Percentiles rank a stretch among this genome's conserved stretches.
phyloP scores from a whole-genome alignment of 2,888 invertebrate genomes.

The Pyrrhosoma nymphula region DNA sequence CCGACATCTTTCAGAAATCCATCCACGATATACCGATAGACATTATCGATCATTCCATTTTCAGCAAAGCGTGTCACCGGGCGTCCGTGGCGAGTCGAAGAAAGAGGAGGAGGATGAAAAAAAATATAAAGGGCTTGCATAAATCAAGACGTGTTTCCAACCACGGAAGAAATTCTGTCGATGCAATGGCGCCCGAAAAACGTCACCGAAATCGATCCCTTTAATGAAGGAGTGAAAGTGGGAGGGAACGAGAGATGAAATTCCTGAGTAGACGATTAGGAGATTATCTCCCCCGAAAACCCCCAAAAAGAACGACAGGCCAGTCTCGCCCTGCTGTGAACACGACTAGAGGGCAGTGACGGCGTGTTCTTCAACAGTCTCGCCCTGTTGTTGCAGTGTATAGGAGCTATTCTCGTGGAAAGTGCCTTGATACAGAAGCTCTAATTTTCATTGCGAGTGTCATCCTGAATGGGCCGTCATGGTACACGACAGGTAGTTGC shows the following conservation, averaged over 20 bases:
- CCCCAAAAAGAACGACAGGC: neutral
- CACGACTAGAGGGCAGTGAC: too few species aligned
- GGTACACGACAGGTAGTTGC: too few species aligned
- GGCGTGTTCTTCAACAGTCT: too few species aligned
- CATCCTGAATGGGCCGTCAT: too few species aligned
- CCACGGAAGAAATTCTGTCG: slow-evolving; percentile 47
- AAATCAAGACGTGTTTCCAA: slow-evolving; percentile 53
- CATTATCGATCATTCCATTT: slow-evolving; percentile 54
- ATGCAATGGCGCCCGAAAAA: slow-evolving; percentile 46
- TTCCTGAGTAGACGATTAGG: neutral
- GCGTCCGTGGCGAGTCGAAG: slow-evolving; percentile 69
- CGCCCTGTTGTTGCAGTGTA: neutral
- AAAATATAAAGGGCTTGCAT: neutral
- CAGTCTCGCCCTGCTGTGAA: neutral
- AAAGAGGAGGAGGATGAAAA: slow-evolving; percentile 63
- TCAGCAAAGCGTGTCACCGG: slow-evolving; percentile 42
- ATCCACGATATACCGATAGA: slow-evolving; percentile 41
- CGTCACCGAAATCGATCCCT: slow-evolving; percentile 54
- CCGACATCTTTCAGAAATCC: slow-evolving; percentile 32
- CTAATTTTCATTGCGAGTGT: too few species aligned
- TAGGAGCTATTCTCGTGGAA: too few species aligned
- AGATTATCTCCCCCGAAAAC: neutral
- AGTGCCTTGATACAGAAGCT: too few species aligned
- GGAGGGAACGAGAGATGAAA: neutral
- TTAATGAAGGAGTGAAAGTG: slow-evolving; percentile 1